Evolutionary conservation across 1,140 invertebrate species (phyloP).

Genomic region (Orussus abietinus): DNA sequence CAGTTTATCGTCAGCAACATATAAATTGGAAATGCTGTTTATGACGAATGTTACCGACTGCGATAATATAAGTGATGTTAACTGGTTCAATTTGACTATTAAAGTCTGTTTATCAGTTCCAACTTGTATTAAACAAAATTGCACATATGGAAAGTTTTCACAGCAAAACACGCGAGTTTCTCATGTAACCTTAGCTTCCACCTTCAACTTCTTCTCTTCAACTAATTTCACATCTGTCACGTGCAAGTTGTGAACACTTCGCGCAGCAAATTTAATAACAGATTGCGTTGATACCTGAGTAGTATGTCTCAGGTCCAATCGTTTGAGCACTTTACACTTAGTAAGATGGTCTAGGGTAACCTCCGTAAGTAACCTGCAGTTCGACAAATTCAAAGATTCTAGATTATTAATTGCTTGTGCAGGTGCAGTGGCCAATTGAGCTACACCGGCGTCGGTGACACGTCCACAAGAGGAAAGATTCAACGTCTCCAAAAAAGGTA

Average conservation of each 20-base stretch:
- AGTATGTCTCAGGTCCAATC: conserved; percentile 72
- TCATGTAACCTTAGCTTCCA: conserved; percentile 22
- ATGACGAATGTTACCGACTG: too few species aligned
- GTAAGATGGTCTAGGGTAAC: conserved; percentile 72
- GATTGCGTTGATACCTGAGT: conserved; percentile 73
- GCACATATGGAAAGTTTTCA: conserved; percentile 14
- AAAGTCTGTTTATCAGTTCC: too few species aligned
- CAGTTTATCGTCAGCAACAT: too few species aligned
- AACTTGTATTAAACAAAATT: conserved; percentile 23
- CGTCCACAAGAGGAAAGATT: conserved; percentile 81
- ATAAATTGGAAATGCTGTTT: too few species aligned
- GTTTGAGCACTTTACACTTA: conserved; percentile 61
- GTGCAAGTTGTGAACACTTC: conserved; percentile 69
- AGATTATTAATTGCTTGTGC: conserved; percentile 59
- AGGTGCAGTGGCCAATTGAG: conserved; percentile 69
- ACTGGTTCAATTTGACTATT: too few species aligned
- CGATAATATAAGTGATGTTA: too few species aligned
- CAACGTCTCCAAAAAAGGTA: conserved; percentile 68
- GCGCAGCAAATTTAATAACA: conserved; percentile 75
- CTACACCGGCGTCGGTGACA: conserved; percentile 86
- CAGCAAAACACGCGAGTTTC: conserved; percentile 14
- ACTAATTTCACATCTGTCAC: conserved; percentile 73
- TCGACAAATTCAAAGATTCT: conserved; percentile 69
- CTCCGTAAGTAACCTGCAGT: conserved; percentile 79
- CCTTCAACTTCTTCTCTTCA: conserved; percentile 47